These are phyloP conservation scores for Heterotis niloticus DNA, from an alignment of 2,113 vertebrate genomes.

Conservation along the genomic window DNA sequence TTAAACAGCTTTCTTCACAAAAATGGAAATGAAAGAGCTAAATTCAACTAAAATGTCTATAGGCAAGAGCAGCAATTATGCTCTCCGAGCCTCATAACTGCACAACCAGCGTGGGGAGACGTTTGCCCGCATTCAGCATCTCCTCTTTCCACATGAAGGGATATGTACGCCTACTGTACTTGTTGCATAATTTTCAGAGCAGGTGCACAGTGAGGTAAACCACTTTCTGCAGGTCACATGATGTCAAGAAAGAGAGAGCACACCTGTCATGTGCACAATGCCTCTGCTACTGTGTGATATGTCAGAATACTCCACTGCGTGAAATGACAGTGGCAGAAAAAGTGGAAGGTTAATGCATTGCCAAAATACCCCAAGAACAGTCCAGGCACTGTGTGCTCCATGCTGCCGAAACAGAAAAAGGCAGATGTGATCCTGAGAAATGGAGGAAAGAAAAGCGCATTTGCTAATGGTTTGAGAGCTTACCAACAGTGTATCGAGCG, in stretches of 20 bases:
- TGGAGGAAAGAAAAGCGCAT: not conserved
- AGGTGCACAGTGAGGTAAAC: not conserved
- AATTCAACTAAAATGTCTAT: no score
- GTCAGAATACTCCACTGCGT: not conserved
- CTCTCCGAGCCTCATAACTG: no score
- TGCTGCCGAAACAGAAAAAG: not conserved
- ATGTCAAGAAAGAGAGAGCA: not conserved
- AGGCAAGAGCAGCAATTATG: no score
- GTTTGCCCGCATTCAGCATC: no score
- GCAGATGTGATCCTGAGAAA: not conserved
- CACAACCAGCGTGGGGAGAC: no score
- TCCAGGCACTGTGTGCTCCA: not conserved
- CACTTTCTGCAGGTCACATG: not conserved
- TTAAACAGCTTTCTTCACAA: no score
- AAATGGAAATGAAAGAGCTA: no score
- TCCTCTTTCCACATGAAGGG: no score
- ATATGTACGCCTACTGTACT: not conserved
- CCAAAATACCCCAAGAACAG: not conserved
- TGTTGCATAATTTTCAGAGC: not conserved
- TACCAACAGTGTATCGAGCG: conserved; percentile 90
- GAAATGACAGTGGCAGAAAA: not conserved
- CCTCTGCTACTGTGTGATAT: not conserved
- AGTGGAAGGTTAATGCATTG: not conserved
- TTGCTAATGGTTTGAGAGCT: conserved; percentile 44
- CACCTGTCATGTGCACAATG: not conserved